Percentiles rank a stretch among this genome's conserved stretches.
phyloP scores from a whole-genome alignment of 2,797 vertebrate species.

The Loriculus beryllinus region DNA sequence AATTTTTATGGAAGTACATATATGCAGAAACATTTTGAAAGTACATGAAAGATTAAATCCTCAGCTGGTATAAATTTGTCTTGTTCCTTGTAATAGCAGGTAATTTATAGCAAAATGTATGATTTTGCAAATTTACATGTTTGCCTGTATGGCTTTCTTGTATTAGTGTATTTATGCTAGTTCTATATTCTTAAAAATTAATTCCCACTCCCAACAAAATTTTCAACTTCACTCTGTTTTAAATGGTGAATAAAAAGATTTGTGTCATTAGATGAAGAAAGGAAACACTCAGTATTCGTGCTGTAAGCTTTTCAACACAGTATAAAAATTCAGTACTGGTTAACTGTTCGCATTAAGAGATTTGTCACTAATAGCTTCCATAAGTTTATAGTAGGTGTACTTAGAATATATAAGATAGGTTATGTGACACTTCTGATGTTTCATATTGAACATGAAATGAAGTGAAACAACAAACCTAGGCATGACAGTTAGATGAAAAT shows the following conservation, averaged over 20 bases:
- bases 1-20: not conserved
- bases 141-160: not conserved
- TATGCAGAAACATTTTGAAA: not conserved
- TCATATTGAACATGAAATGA: constrained; percentile 7
- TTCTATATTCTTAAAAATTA: not conserved
- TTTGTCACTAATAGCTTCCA: not conserved
- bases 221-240: not conserved
- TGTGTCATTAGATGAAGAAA: not conserved
- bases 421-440: not conserved
- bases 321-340: not conserved
- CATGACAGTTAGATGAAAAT: not conserved
- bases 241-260: not conserved
- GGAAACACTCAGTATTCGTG: not conserved
- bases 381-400: not conserved
- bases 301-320: not conserved
- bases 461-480: not conserved
- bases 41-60: not conserved
- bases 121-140: not conserved
- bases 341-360: not conserved
- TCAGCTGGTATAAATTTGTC: not conserved
- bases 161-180: not conserved
- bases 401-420: not conserved
- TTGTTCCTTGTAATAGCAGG: not conserved
- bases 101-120: not conserved
- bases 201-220: not conserved